These are phyloP conservation scores for Panagrolaimus sp. DNA, from an alignment of 1,140 invertebrate species.

Conservation along the genomic window DNA sequence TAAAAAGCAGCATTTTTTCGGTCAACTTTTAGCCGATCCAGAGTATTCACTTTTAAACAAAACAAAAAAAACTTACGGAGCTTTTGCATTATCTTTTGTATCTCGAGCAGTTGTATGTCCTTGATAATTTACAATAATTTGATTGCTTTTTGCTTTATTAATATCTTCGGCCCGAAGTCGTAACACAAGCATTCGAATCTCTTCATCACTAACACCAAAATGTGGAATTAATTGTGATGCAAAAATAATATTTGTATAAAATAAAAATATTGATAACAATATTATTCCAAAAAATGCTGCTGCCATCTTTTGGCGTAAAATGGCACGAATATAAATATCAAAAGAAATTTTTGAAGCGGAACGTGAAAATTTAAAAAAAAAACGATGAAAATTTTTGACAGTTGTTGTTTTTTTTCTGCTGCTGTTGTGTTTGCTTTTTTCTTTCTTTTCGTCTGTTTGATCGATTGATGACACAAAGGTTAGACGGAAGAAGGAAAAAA, in stretches of 20 bases:
- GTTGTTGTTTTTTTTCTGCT: background rate
- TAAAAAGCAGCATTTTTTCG: no score
- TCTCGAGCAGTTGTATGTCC: conserved; percentile 25
- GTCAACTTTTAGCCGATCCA: no score
- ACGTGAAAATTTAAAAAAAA: background rate
- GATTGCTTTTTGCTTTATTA: conserved; percentile 25
- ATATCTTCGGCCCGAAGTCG: conserved; percentile 19
- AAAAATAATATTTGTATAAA: background rate
- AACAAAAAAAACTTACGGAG: conserved; percentile 3
- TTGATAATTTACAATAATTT: conserved; percentile 30
- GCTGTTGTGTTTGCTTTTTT: background rate
- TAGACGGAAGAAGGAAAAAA: background rate
- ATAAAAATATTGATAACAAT: background rate
- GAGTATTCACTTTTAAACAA: no score
- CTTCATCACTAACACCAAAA: conserved; percentile 26
- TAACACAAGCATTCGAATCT: conserved; percentile 23
- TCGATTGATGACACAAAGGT: background rate
- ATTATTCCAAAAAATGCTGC: conserved; percentile 1
- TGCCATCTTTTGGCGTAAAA: background rate
- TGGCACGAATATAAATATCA: background rate
- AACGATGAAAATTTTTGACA: background rate
- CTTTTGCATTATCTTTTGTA: conserved; percentile 17
- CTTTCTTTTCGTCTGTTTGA: background rate
- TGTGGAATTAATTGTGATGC: conserved; percentile 14
- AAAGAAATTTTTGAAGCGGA: background rate